phyloP scores from a whole-genome alignment of 2,888 invertebrate species.

The Scaptomyza reducta region DNA sequence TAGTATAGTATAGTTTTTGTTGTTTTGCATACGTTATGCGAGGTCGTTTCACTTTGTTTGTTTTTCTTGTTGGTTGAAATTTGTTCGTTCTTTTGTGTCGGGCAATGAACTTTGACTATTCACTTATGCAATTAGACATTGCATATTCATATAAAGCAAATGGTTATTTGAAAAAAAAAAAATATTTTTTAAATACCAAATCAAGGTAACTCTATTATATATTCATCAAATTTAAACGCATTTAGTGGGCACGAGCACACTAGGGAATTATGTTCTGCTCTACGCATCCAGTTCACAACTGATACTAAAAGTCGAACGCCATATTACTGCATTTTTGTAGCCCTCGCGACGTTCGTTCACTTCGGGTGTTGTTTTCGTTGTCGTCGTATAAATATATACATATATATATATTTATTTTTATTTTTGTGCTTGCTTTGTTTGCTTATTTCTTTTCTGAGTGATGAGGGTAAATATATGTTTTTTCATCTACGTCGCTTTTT shows the following conservation, averaged over 20 bases:
- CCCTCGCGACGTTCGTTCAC: constrained; percentile 24
- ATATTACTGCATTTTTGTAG: constrained; percentile 71
- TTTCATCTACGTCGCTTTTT: not conserved
- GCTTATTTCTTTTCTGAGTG: constrained; percentile 38
- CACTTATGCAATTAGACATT: constrained; percentile 40
- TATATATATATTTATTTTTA: constrained; percentile 29
- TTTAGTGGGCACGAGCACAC: constrained; percentile 20
- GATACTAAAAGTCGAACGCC: constrained; percentile 70
- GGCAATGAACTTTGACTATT: constrained; percentile 68
- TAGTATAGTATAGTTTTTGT: constrained; percentile 16
- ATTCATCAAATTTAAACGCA: constrained; percentile 55
- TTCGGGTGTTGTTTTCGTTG: constrained; percentile 54
- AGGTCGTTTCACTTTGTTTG: constrained; percentile 75
- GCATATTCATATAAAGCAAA: constrained; percentile 31
- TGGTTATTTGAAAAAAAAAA: constrained; percentile 32
- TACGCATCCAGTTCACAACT: constrained; percentile 53
- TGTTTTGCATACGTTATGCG: constrained; percentile 63
- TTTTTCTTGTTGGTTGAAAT: constrained; percentile 26
- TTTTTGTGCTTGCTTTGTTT: constrained; percentile 45
- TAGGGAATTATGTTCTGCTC: constrained; percentile 33
- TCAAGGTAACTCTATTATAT: constrained; percentile 59
- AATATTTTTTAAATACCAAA: constrained; percentile 38
- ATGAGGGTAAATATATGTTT: constrained; percentile 2
- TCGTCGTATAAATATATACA: constrained; percentile 4
- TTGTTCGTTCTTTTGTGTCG: constrained; percentile 46